Evolutionary conservation across 92 coral and sea anemone genomes (phyloP).

Genomic region (Parazoanthus darwini): DNA sequence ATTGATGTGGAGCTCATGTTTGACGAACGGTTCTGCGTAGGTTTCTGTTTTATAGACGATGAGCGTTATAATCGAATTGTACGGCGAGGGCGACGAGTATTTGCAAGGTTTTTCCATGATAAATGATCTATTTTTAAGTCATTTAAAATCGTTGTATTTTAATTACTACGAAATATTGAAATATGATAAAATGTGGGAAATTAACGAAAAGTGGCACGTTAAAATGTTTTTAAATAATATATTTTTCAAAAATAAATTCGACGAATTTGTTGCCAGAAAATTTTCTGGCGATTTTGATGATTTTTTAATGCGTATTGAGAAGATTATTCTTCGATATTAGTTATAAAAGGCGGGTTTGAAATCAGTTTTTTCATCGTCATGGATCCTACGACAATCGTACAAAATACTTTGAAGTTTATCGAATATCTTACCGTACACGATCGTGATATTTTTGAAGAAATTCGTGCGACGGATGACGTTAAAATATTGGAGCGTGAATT

Average conservation of each 20-base stretch:
- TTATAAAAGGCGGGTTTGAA: slow-evolving; percentile 13
- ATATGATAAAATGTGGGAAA: neutral
- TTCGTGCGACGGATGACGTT: slow-evolving; percentile 6
- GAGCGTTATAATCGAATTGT: neutral
- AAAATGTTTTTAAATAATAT: neutral
- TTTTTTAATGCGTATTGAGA: slow-evolving; percentile 11
- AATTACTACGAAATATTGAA: slow-evolving; percentile 10
- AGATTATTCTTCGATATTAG: slow-evolving; percentile 8
- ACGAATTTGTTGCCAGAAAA: slow-evolving; percentile 13
- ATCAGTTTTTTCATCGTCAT: slow-evolving; percentile 11
- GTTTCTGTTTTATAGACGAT: slow-evolving; percentile 1
- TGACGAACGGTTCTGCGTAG: slow-evolving; percentile 10
- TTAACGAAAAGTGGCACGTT: no score
- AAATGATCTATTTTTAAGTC: slow-evolving; percentile 10
- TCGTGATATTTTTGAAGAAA: slow-evolving; percentile 11
- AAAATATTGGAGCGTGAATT: slow-evolving; percentile 12
- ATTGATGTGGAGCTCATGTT: slow-evolving; percentile 13
- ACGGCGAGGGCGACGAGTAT: slow-evolving; percentile 17
- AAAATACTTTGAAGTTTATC: slow-evolving; percentile 7
- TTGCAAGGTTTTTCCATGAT: slow-evolving; percentile 13
- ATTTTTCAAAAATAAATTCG: slow-evolving; percentile 10
- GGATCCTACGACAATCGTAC: slow-evolving; percentile 12
- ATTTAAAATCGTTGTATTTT: neutral
- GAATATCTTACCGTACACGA: slow-evolving; percentile 10
- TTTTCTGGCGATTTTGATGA: slow-evolving; percentile 4